Conservation (phyloP, 2,888 invertebrate species). For the Hartigia nigra region DNA sequence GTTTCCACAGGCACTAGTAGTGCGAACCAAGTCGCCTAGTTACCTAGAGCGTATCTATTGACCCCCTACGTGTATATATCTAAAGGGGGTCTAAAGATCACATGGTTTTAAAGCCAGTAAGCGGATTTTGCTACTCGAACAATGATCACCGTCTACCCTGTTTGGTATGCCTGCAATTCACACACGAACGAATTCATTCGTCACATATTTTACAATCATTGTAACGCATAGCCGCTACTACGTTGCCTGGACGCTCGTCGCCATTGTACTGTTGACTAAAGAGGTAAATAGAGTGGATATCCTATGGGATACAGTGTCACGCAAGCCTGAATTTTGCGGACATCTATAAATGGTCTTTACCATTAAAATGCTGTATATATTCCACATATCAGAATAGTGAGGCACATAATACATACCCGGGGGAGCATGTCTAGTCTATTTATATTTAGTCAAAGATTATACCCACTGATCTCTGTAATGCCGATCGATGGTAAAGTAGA, state of each 20-base stretch:
- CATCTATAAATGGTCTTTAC: too few species aligned
- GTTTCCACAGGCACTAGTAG: neutral
- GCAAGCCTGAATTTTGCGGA: too few species aligned
- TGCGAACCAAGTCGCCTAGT: neutral
- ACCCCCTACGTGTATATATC: neutral
- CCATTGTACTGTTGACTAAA: neutral
- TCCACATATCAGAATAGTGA: too few species aligned
- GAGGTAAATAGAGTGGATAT: too few species aligned
- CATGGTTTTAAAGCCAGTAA: neutral
- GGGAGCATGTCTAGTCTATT: too few species aligned
- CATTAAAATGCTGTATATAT: too few species aligned
- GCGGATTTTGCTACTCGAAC: neutral
- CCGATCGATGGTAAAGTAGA: neutral
- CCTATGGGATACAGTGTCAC: too few species aligned
- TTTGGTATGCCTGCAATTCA: neutral
- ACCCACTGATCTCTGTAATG: neutral
- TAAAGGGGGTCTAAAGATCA: neutral
- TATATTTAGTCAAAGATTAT: neutral
- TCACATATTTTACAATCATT: neutral
- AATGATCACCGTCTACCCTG: neutral
- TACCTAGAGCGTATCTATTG: neutral
- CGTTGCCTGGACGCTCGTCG: neutral
- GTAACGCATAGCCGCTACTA: neutral
- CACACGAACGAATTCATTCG: neutral
- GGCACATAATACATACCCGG: too few species aligned